Evolutionary conservation across 2,113 vertebrate genomes (phyloP).

Genomic region (Oceanodroma tethys): DNA sequence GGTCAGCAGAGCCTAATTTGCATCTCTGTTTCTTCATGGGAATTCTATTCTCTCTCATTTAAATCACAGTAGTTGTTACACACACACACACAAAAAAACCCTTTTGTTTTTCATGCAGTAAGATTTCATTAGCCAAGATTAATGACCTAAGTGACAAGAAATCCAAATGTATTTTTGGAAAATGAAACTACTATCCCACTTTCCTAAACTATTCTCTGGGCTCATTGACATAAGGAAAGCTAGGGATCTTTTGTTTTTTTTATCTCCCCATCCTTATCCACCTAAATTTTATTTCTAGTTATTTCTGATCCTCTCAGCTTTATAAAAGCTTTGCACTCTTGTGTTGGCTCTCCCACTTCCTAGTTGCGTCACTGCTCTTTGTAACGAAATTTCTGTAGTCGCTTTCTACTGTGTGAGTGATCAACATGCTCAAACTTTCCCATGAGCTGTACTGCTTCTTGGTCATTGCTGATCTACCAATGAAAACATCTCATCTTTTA

Average conservation of each 20-base stretch:
- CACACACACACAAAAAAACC: rapidly evolving
- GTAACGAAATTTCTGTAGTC: background rate
- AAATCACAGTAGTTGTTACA: background rate
- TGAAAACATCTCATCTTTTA: constrained; percentile 28
- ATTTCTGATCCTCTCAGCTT: background rate
- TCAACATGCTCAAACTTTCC: constrained; percentile 40
- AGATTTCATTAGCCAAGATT: background rate
- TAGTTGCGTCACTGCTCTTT: background rate
- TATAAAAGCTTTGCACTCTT: background rate
- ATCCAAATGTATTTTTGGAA: background rate
- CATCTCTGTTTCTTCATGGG: background rate
- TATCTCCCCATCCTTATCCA: background rate
- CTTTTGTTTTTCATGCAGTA: background rate
- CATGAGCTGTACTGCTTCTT: constrained; percentile 47
- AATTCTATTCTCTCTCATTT: background rate
- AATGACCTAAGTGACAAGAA: background rate
- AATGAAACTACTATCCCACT: background rate
- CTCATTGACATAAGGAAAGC: background rate
- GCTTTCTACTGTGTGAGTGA: background rate
- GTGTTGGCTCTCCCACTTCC: background rate
- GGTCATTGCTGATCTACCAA: constrained; percentile 34
- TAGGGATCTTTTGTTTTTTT: background rate
- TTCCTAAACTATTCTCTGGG: background rate
- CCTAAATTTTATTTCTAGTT: background rate
- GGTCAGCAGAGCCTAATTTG: background rate